These are phyloP conservation scores for Altica lythri DNA, from an alignment of 2,888 invertebrate species.

Conservation along the genomic window DNA sequence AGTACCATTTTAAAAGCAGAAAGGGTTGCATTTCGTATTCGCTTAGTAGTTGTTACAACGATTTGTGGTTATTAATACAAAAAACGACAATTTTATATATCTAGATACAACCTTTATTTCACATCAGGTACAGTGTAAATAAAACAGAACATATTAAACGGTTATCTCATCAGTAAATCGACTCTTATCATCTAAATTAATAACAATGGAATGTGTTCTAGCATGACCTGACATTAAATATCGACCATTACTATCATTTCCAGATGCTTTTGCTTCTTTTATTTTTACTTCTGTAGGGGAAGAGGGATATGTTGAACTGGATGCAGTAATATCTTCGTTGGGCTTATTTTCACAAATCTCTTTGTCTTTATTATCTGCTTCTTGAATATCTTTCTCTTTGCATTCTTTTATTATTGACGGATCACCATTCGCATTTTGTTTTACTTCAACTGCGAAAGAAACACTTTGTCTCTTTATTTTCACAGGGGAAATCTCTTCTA, in stretches of 20 bases:
- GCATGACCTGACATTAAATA: slow-evolving; percentile 67
- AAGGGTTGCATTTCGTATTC: no score
- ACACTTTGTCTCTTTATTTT: slow-evolving; percentile 55
- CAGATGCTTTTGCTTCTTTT: slow-evolving; percentile 31
- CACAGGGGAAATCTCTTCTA: slow-evolving; percentile 38
- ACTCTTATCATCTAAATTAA: slow-evolving; percentile 79
- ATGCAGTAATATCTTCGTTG: slow-evolving; percentile 36
- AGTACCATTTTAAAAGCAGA: no score
- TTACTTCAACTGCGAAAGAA: slow-evolving; percentile 58
- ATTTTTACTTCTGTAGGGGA: slow-evolving; percentile 32
- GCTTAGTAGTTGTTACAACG: no score
- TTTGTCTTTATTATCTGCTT: slow-evolving; percentile 12
- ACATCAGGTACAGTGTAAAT: slow-evolving; percentile 43
- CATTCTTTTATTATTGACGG: slow-evolving; percentile 18
- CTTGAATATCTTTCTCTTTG: not conserved
- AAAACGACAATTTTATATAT: slow-evolving; percentile 10
- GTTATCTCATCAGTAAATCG: slow-evolving; percentile 82
- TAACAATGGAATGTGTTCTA: slow-evolving; percentile 76
- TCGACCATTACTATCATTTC: slow-evolving; percentile 50
- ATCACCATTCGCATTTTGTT: slow-evolving; percentile 14
- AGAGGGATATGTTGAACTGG: slow-evolving; percentile 37
- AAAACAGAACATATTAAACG: slow-evolving; percentile 60
- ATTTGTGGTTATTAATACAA: slow-evolving; percentile 7
- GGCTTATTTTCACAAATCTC: slow-evolving; percentile 27
- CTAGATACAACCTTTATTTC: slow-evolving; percentile 37